Base-by-base conservation (phyloP, 2,113 vertebrate genomes). In the Sakesphorus luctuosus region DNA sequence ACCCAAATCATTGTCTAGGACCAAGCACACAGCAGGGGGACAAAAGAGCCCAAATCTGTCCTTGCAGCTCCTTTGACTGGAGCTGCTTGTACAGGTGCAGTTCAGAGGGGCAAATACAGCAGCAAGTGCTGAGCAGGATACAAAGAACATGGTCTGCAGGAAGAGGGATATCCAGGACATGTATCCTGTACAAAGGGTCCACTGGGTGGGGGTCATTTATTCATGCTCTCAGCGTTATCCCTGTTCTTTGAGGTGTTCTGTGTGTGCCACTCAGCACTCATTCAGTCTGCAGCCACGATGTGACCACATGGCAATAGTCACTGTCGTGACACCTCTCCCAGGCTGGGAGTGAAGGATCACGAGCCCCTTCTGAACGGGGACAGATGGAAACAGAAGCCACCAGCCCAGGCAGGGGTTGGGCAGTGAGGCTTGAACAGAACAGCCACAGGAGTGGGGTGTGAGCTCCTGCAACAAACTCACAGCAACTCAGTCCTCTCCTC, bases 191-290 rank as follows among this genome's bases (percentile, higher is more conserved):
- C 47, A 66, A 89, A 81, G 43, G 61, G 67, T 29, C 43, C 17
- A 17, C 65, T 2, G 4, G n/a, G 68, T 0, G 2, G 17, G 49
- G 38, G 74, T 43, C 46, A 47, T 90, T 75, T 92, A 55, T 49
- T 50, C 53, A 62, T 4, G 6, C 26, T 55, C 14, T 69, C 55
- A 4, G 1, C n/a, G 19, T 14, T 55, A 33, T 44, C 35, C 40
- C 76, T 85, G 67, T 73, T 78, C 79, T 88, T 69, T 71, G 56
- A 91, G 61, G 74, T 46, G 31, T 71, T 91, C 56, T 74, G 47
- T 49, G 49, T 1, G 3, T 9, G 53, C 40, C 12, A 0, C 15
- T 29, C 33, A 18, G 46, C 9, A 1, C 10, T 58, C 11, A 6
- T 58, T 83, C 38, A 24, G 26, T 67, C 72, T 84, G 61, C 35